These are phyloP conservation scores for Drosophila sucinea DNA, from an alignment of 1,140 invertebrate species.

Conservation along the genomic window DNA sequence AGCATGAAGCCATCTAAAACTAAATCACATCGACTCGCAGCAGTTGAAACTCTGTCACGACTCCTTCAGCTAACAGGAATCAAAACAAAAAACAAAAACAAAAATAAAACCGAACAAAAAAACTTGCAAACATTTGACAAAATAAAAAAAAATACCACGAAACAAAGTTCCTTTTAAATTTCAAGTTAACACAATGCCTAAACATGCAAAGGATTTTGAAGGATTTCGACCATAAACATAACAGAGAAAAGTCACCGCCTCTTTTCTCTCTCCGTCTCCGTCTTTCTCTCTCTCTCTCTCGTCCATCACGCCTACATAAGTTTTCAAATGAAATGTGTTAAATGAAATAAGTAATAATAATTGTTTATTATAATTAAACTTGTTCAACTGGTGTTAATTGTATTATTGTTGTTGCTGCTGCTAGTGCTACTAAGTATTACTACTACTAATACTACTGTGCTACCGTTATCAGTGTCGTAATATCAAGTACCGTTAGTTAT, in stretches of 20 bases:
- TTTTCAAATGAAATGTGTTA: not conserved
- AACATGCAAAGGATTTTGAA: not conserved
- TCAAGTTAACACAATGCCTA: not conserved
- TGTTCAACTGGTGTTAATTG: not conserved
- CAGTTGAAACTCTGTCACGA: conserved; percentile 29
- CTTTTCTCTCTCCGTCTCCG: not conserved
- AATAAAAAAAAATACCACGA: not conserved
- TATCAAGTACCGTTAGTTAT: not conserved
- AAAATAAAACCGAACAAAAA: conserved; percentile 12
- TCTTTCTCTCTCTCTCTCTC: too few relatives aligned
- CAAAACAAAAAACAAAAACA: conserved; percentile 14
- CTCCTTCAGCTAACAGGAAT: conserved; percentile 15
- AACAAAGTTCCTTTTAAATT: not conserved
- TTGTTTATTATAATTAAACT: not conserved
- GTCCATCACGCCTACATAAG: not conserved
- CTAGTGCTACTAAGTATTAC: not conserved
- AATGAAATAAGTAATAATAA: not conserved
- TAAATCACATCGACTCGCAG: conserved; percentile 54
- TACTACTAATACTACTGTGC: too few relatives aligned
- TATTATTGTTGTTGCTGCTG: not conserved
- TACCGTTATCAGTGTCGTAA: not conserved
- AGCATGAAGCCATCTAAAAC: conserved; percentile 42
- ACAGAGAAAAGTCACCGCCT: conserved; percentile 7
- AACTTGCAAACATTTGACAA: not conserved
- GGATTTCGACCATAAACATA: not conserved